Evolutionary conservation across 2,888 invertebrate genomes (phyloP), one percentile per base, ranked within the genome.

Genomic region (Pseudococcus viburni): DNA sequence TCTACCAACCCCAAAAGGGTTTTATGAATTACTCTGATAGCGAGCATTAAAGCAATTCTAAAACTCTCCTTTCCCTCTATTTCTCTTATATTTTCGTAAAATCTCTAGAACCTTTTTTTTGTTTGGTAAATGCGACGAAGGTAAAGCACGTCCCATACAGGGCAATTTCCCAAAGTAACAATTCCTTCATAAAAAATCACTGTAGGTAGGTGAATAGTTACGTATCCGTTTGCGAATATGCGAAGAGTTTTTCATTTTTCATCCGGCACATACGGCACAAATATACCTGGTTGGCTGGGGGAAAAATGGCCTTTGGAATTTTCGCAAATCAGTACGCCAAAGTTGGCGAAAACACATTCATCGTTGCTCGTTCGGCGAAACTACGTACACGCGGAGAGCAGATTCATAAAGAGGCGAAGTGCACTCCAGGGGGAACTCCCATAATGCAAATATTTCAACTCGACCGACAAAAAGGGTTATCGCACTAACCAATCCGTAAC

Each of bases 361-460:
- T 33, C 33, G 68, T 26, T 68, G 68, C 17, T 42, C 42, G 59
- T 59, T 15, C 59, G 59, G 59, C 7, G 59, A 2, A 59, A 7
- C n/a, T 59, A 59, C 22, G 5, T 64, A 64, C 19, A 19, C 22
- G 33, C 73, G 17, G 12, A 33, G 17, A 33, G 7, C n/a, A 73
- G n/a, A 33, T 33, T 26, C 73, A 73, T 33, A 73, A 73, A 73
- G 73, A 73, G 73, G 12, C 33, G 73, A 33, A 33, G 17, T 33
- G 33, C 33, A 26, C 46, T n/a, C 8, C n/a, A 77, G 42, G 39
- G 39, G 22, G 33, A 83, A 83, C 39, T 83, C 80, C 80, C 80
- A 83, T 83, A 83, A 83, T 83, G 80, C 80, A 83, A 83, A 83
- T 83, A 83, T 83, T 83, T 83, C 80, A 83, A 83, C 80, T 83